These are phyloP conservation scores for Gymnoscelis rufifasciata DNA, from an alignment of 2,888 invertebrate species.

Conservation along the genomic window DNA sequence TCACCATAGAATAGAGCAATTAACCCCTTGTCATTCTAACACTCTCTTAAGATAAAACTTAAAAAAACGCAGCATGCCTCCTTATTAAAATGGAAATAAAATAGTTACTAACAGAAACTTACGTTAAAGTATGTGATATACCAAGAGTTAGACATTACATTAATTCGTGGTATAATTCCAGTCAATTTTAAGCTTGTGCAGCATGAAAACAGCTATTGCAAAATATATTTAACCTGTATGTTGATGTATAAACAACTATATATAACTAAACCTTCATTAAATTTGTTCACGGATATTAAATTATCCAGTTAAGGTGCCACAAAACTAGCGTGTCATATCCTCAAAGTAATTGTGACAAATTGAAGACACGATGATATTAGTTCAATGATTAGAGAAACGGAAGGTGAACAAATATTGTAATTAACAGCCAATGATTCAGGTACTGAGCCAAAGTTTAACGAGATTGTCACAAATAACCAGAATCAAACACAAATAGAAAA, in stretches of 20 bases:
- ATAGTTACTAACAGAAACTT: constrained; percentile 16
- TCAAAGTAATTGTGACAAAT: constrained; percentile 32
- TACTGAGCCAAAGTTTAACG: constrained; percentile 47
- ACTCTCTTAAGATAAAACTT: constrained; percentile 26
- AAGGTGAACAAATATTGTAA: constrained; percentile 55
- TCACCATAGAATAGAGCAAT: constrained; percentile 37
- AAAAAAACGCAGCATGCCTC: constrained; percentile 37
- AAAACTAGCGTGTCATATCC: constrained; percentile 37
- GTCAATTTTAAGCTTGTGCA: constrained; percentile 8
- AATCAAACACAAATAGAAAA: constrained; percentile 17
- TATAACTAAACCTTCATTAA: neutral
- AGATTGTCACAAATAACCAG: constrained; percentile 47
- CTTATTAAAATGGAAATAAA: constrained; percentile 35
- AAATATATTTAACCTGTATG: constrained; percentile 7
- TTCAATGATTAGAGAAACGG: constrained; percentile 43
- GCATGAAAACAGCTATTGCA: constrained; percentile 11
- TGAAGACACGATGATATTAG: constrained; percentile 39
- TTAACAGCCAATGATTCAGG: constrained; percentile 43
- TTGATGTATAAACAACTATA: neutral
- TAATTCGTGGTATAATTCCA: constrained; percentile 4
- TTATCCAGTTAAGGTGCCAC: constrained; percentile 48
- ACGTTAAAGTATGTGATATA: constrained; percentile 4
- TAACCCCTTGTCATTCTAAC: constrained; percentile 65
- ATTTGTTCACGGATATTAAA: constrained; percentile 17
- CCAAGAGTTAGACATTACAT: neutral